Evolutionary conservation across 35 echinoderm and acorn worm species (phyloP).

Genomic region (Amphiura filiformis): DNA sequence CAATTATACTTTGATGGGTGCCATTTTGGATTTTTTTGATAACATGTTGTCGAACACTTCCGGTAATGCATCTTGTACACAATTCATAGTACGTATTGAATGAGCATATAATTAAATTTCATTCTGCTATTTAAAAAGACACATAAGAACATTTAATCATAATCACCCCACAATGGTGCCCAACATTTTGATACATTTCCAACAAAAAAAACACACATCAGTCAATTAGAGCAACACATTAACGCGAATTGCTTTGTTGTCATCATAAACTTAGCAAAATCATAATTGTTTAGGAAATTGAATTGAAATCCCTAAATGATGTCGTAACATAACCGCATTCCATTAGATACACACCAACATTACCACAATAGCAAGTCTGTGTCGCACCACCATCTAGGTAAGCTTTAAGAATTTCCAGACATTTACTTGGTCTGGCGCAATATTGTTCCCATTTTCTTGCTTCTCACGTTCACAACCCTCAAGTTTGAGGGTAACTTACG

Average conservation of each 20-base stretch:
- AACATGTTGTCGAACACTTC: background rate
- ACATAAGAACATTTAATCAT: no score
- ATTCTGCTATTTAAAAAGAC: no score
- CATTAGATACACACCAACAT: background rate
- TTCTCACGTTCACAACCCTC: background rate
- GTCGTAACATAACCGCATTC: background rate
- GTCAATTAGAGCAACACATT: no score
- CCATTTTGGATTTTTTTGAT: no score
- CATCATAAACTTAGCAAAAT: no score
- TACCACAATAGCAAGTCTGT: conserved; percentile 9
- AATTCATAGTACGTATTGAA: no score
- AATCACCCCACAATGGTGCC: no score
- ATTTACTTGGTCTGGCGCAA: background rate
- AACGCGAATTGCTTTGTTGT: no score
- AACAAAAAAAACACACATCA: no score
- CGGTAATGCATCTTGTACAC: background rate
- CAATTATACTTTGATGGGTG: no score
- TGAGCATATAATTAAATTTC: no score
- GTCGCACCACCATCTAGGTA: background rate
- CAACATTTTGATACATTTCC: no score
- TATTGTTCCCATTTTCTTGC: background rate
- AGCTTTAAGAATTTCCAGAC: background rate
- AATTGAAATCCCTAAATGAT: background rate
- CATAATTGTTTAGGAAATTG: conserved; percentile 9
- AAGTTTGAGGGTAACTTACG: background rate